Percentiles rank a stretch among this genome's conserved stretches.
Conservation (phyloP, 2,797 vertebrate genomes). For the Urophycis tenuis region DNA sequence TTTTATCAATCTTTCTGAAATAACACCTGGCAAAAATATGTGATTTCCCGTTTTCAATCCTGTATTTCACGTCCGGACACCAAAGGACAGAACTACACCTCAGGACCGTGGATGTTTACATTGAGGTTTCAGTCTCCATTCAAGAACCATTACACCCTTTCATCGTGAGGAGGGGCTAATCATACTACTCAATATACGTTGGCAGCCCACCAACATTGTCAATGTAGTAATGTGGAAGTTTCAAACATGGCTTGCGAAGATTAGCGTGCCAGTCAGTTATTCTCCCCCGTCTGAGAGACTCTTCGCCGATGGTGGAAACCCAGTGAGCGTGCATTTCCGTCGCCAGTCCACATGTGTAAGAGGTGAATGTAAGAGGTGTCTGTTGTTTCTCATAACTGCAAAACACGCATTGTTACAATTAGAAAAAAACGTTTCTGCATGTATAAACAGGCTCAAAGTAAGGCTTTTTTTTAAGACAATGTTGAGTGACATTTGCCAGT, state of each 20-base stretch:
- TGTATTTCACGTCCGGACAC: too few species aligned
- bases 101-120: too few species aligned
- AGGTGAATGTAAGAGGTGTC: too few species aligned
- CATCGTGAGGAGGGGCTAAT: constrained; percentile 28
- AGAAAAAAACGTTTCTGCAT: background rate
- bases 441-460: background rate
- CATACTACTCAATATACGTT: too few species aligned
- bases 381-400: background rate
- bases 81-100: too few species aligned
- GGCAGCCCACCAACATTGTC: too few species aligned
- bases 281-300: background rate
- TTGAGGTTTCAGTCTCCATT: too few species aligned
- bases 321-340: background rate
- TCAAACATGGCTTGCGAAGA: background rate
- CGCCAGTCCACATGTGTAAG: background rate
- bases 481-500: background rate
- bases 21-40: too few species aligned
- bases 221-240: too few species aligned
- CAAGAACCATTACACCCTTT: too few species aligned
- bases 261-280: background rate
- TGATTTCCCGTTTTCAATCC: too few species aligned
- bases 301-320: background rate
- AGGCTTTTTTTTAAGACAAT: background rate
- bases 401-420: background rate
- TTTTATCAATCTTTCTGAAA: too few species aligned